phyloP scores from a whole-genome alignment of 2,888 invertebrate genomes.

The Penaeus monodon region DNA sequence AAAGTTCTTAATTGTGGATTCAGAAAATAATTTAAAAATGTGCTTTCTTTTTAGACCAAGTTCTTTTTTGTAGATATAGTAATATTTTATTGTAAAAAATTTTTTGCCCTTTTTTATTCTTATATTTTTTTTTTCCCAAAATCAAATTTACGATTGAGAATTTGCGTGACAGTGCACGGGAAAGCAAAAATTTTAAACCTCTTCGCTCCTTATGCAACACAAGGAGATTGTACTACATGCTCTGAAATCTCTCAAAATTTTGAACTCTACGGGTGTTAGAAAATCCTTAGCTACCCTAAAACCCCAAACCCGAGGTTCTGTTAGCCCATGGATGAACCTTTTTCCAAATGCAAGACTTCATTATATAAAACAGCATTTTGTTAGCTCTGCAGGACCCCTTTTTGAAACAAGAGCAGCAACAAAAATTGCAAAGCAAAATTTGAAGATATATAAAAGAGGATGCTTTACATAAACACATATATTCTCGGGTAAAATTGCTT shows the following conservation, averaged over 20 bases:
- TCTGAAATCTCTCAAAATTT: conserved; percentile 29
- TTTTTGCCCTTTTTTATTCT: too few relatives aligned
- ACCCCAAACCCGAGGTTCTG: conserved; percentile 17
- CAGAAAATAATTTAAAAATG: too few relatives aligned
- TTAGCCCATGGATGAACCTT: conserved; percentile 15
- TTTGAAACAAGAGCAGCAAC: conserved; percentile 14
- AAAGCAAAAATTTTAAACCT: neutral
- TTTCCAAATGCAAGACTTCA: conserved; percentile 26
- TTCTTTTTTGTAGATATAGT: neutral
- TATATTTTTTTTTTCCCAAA: too few relatives aligned
- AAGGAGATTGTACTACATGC: neutral
- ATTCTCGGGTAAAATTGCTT: conserved; percentile 3
- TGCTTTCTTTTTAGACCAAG: too few relatives aligned
- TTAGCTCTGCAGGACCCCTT: conserved; percentile 19
- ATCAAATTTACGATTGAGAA: neutral
- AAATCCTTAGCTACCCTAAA: conserved; percentile 26
- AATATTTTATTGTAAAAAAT: neutral
- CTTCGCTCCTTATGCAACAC: neutral
- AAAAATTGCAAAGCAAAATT: conserved; percentile 1
- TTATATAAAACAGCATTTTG: conserved; percentile 31
- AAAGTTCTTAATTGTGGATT: neutral
- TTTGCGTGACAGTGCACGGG: neutral
- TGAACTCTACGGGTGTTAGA: conserved; percentile 40
- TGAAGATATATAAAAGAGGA: neutral
- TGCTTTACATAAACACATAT: neutral